Percentiles rank a stretch among this genome's conserved stretches.
phyloP scores from a whole-genome alignment of 2,113 vertebrate genomes.

The Brevimyrus niger region DNA sequence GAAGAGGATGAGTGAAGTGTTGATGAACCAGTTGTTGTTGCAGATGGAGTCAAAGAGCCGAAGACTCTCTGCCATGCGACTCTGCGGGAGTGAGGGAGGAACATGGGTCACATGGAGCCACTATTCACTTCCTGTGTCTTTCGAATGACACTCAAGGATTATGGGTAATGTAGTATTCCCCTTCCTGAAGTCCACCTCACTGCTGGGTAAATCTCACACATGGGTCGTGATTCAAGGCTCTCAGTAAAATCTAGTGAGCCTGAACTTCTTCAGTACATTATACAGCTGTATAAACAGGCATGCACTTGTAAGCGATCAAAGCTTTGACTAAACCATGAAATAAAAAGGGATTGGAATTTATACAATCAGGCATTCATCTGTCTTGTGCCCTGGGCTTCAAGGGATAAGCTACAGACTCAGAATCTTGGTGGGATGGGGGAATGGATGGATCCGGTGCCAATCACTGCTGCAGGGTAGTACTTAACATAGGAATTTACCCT shows the following conservation, averaged over 20 bases:
- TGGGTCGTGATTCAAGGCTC: neutral
- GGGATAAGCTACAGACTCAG: neutral
- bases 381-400: neutral
- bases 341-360: neutral
- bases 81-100: constrained; percentile 54
- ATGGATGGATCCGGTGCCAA: neutral
- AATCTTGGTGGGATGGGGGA: neutral
- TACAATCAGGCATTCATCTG: neutral
- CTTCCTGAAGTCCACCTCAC: neutral
- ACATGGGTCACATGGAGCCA: neutral
- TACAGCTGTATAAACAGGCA: neutral
- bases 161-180: neutral
- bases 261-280: neutral
- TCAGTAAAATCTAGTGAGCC: neutral
- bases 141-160: neutral
- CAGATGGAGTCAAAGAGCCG: constrained; percentile 98
- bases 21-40: constrained; percentile 99
- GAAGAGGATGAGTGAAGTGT: constrained; percentile 99
- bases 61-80: constrained; percentile 97
- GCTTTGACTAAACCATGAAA: neutral
- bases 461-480: neutral
- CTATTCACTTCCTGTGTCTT: neutral
- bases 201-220: neutral
- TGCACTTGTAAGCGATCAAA: neutral
- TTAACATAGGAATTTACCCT: neutral